Percentiles rank a stretch among this genome's conserved stretches.
These are phyloP conservation scores for Lutraria lutraria DNA, from an alignment of 2,888 invertebrate genomes.

Conservation along the genomic window DNA sequence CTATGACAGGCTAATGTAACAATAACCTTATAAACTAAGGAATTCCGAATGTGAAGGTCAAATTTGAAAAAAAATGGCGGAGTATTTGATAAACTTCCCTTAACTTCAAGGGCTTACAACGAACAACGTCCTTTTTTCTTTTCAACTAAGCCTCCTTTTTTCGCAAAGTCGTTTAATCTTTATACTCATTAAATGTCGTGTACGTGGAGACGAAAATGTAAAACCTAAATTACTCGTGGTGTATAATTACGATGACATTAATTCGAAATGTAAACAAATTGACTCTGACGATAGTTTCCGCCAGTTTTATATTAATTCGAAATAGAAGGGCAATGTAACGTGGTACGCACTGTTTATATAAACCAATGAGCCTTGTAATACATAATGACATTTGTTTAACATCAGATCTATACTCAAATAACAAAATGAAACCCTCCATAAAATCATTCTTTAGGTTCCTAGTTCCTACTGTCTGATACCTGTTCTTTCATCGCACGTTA, in stretches of 20 bases:
- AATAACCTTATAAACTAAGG: not conserved
- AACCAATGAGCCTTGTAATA: not conserved
- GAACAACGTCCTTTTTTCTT: not conserved
- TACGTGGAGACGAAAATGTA: not conserved
- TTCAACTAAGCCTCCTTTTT: not conserved
- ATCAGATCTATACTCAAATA: not conserved
- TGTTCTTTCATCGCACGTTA: not conserved
- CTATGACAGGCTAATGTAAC: not conserved
- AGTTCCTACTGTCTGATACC: not conserved
- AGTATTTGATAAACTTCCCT: not conserved
- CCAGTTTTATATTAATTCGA: not conserved
- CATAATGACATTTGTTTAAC: not conserved
- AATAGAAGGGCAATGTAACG: not conserved
- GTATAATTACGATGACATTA: constrained; percentile 10
- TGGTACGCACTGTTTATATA: not conserved
- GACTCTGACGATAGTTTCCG: not conserved
- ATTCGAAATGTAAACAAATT: not conserved
- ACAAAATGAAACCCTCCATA: not conserved
- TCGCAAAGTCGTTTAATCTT: not conserved
- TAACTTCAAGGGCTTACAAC: not conserved
- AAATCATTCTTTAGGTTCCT: not conserved
- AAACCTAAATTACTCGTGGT: not conserved
- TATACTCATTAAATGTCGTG: not conserved
- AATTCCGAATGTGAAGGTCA: not conserved
- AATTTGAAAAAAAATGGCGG: not conserved